These are phyloP conservation scores for Noctua fimbriata DNA, from an alignment of 2,888 invertebrate genomes.

Conservation along the genomic window DNA sequence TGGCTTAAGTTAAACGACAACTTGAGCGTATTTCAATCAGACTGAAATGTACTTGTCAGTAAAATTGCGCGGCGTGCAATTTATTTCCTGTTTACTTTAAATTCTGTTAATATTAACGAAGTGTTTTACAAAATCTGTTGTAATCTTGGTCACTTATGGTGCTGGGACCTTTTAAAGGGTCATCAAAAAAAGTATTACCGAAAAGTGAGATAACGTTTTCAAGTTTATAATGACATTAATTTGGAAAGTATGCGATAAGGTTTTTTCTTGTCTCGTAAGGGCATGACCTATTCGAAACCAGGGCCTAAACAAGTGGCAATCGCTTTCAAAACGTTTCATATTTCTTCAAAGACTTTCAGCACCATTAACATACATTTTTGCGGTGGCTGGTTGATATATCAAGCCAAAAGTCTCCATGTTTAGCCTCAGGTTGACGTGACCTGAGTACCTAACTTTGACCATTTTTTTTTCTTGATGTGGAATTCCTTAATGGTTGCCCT, in stretches of 20 bases:
- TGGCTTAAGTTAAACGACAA: conserved; percentile 36
- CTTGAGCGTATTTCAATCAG: conserved; percentile 48
- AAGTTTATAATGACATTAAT: neutral
- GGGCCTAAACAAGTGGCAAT: neutral
- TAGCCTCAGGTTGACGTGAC: neutral
- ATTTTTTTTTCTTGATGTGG: neutral
- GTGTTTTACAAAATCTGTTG: conserved; percentile 20
- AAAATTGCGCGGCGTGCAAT: conserved; percentile 38
- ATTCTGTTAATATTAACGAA: conserved; percentile 28
- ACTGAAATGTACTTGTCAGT: conserved; percentile 31
- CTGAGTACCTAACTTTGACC: neutral
- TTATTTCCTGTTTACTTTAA: conserved; percentile 50
- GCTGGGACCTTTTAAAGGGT: conserved; percentile 19
- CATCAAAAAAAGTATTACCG: neutral
- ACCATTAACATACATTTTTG: neutral
- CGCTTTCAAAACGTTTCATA: neutral
- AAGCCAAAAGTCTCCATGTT: neutral
- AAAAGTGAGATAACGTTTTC: neutral
- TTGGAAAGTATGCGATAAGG: neutral
- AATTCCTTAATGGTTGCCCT: neutral
- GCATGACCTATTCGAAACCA: too few relatives aligned
- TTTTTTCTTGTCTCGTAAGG: neutral
- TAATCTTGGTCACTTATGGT: neutral
- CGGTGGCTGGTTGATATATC: neutral
- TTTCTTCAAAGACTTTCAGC: neutral